Base-by-base conservation (phyloP, 2,113 vertebrate species). In the Solea solea region DNA sequence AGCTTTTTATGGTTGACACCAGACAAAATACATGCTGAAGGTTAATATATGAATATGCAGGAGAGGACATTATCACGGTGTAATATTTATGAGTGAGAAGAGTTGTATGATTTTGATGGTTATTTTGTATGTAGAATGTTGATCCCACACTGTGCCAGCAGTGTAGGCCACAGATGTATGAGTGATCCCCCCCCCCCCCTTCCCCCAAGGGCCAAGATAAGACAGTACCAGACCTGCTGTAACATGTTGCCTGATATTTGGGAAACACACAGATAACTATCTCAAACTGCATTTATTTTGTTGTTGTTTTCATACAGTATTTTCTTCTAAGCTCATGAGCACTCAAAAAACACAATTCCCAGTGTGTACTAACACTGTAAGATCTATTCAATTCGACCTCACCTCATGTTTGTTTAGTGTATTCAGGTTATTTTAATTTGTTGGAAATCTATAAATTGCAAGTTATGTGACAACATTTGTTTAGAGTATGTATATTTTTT, bases 401-500 rank as follows among this genome's bases (percentile, higher is more conserved):
- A 57, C 16, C 50, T 50, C 28, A 40, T 87, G 84, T 80, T 62
- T 69, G 11, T 75, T 64, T 84, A 57, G 41, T 69, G 48, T 80
- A 66, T 40, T 67, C 62, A 3, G 21, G 57, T n/a, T 3, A 39
- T 57, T 55, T 42, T 14, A 9, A 53, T 80, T 60, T 76, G 52
- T 59, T 76, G 13, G 8, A 74, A 70, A 62, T 76, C 73, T 84
- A 80, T 83, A 77, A 76, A 83, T 55, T 0, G 81, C 76, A 80
- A 78, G 52, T 66, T 48, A 74, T 84, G 69, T 69, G 60, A 86
- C 81, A 88, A 83, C 84, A 90, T 57, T n/a, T 41, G 49, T 72
- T 10, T 74, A 72, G 59, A 64, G 62, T 67, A 49, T 21, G 34
- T 34, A 6, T 21, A 21, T 21, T 21, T 21, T 21, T 21, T 34